Base-by-base conservation (phyloP, 2,888 invertebrate genomes). In the Boloria selene region DNA sequence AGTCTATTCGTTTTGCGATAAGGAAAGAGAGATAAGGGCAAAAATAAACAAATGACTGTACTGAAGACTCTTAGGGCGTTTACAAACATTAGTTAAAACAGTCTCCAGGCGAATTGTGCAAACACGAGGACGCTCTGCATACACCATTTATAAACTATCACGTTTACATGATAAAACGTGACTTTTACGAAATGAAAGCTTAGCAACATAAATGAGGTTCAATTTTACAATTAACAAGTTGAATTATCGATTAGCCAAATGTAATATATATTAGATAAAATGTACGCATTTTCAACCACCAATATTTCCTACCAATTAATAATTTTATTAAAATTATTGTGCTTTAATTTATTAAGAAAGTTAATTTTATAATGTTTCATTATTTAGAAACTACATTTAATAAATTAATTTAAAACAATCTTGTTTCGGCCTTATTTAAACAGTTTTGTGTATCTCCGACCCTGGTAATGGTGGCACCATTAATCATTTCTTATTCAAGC, bases 1-100 rank as follows among this genome's bases (percentile, higher is more conserved):
- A 78, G 77, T 72, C 70, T 75, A 70, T 76, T 78, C 74, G 75
- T 78, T 77, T 77, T 74, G 71, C 71, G 78, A 80, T 81, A 77
- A 77, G 74, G 72, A 74, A 74, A 69, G 72, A 63, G 74, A 80
- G 80, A 83, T 81, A 77, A 81, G 75, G n/a, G 72, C 69, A 70
- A 74, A 76, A 79, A 78, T 82, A 84, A 86, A 85, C 81, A 80
- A 84, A 77, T 79, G 81, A 84, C 85, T 83, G 77, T 74, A 77
- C 73, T 75, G 77, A 66, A 80, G 79, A 76, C 78, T 60, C 50
- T 69, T 60, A 68, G 56, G 60, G 56, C 45, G 50, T 13, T 38
- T 51, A 38, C 67, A 63, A 55, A 55, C 62, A 51, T 61, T 1
- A 61, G 47, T 52, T 14, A 60, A 64, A 66, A 66, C 54, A 60